These are phyloP conservation scores for Leptestheria dahalacensis DNA, from an alignment of 1,140 invertebrate species.

Conservation along the genomic window DNA sequence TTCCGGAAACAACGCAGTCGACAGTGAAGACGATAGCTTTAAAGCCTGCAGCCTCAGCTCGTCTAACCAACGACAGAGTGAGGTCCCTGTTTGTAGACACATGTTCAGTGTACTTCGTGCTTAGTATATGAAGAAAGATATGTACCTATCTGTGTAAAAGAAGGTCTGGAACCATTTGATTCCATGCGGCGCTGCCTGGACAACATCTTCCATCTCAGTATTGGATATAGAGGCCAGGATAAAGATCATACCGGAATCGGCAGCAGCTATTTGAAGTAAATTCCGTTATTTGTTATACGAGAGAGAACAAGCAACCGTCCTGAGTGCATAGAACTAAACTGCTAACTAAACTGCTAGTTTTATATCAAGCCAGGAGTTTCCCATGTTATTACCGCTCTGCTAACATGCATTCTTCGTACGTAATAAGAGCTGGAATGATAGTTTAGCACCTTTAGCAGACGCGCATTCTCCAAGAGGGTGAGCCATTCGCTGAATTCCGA, in stretches of 20 bases:
- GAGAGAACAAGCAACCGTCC: no score
- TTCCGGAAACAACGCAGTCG: conserved; percentile 73
- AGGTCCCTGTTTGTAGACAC: conserved; percentile 36
- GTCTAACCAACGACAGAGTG: conserved; percentile 50
- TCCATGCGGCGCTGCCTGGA: conserved; percentile 49
- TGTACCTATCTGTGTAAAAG: conserved; percentile 60
- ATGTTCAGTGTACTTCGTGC: neutral
- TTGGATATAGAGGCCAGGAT: conserved; percentile 77
- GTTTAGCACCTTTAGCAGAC: conserved; percentile 53
- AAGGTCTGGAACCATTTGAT: conserved; percentile 85
- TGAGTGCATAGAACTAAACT: no score
- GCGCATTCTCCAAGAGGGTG: conserved; percentile 78
- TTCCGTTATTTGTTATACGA: no score
- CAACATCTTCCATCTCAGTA: conserved; percentile 74
- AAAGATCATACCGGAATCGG: conserved; percentile 52
- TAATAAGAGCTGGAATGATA: neutral
- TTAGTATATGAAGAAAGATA: neutral
- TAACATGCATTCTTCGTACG: no score
- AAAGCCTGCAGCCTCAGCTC: conserved; percentile 72
- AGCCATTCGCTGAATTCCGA: conserved; percentile 86
- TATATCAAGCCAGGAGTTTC: no score
- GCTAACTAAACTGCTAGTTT: no score
- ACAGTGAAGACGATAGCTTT: conserved; percentile 79
- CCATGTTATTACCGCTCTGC: no score
- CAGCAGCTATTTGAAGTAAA: no score